Conservation (phyloP, 2,797 vertebrate species). For the Pseudochaenichthys georgianus region DNA sequence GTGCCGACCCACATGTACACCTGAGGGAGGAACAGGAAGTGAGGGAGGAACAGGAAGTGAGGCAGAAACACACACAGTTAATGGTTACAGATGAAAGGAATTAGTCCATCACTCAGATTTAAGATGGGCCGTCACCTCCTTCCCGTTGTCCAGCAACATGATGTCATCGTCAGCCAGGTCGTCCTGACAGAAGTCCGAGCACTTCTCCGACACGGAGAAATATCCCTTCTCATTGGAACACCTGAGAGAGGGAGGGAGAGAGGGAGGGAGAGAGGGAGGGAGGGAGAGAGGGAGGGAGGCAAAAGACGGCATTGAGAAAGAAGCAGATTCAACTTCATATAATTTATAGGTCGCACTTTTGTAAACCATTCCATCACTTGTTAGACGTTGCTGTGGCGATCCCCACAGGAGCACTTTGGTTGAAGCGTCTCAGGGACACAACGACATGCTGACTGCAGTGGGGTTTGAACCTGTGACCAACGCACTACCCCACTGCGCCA, state of each 20-base stretch:
- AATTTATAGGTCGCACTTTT: too few species aligned
- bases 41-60: constrained; percentile 12
- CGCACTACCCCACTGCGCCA: too few species aligned
- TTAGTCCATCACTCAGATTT: neutral
- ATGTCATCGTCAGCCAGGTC: constrained; percentile 98
- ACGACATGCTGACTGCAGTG: too few species aligned
- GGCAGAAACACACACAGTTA: neutral
- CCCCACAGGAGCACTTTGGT: too few species aligned
- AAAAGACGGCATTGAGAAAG: neutral
- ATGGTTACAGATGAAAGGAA: neutral
- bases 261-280: neutral
- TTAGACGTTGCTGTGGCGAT: too few species aligned
- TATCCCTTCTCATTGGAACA: constrained; percentile 99
- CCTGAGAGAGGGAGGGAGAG: constrained; percentile 68
- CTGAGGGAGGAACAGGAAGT: constrained; percentile 79
- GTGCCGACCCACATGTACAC: constrained; percentile 99
- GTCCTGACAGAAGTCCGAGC: constrained; percentile 98
- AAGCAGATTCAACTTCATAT: too few species aligned
- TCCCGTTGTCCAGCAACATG: constrained; percentile 97
- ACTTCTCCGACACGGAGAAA: constrained; percentile 97
- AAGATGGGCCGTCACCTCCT: constrained; percentile 83
- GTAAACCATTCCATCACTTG: too few species aligned
- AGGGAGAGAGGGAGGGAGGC: neutral
- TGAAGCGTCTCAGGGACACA: too few species aligned
- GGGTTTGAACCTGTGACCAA: too few species aligned